These are phyloP conservation scores for Melanotaenia pygmaea DNA, from an alignment of 2,797 vertebrate species.

Conservation along the genomic window DNA sequence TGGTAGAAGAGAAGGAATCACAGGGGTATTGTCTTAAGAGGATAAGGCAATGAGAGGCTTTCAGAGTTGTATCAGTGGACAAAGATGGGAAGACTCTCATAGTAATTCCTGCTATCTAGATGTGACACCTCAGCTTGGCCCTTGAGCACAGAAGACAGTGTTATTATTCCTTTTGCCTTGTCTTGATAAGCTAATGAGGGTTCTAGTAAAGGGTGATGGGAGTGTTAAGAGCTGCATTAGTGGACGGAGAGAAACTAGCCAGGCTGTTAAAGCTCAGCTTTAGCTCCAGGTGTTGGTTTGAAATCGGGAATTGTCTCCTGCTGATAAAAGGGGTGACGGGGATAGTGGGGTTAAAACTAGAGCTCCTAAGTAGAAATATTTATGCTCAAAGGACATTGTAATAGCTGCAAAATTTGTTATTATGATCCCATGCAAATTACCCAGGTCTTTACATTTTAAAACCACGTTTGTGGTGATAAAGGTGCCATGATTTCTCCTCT, in stretches of 20 bases:
- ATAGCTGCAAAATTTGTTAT: background rate
- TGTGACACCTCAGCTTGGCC: slow-evolving; percentile 65
- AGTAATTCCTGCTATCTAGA: slow-evolving; percentile 67
- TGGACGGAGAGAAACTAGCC: slow-evolving; percentile 56
- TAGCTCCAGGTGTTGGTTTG: slow-evolving; percentile 39
- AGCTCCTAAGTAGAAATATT: slow-evolving; percentile 1
- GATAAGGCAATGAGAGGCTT: slow-evolving; percentile 73
- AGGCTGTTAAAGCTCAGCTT: slow-evolving; percentile 48
- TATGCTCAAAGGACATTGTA: background rate
- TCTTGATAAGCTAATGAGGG: slow-evolving; percentile 80
- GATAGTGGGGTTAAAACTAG: slow-evolving; percentile 16
- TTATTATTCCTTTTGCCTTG: slow-evolving; percentile 80
- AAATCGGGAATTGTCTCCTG: slow-evolving; percentile 27
- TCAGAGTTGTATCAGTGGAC: slow-evolving; percentile 62
- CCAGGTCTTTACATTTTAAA: background rate
- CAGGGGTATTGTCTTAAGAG: slow-evolving; percentile 73
- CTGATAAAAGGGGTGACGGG: slow-evolving; percentile 35
- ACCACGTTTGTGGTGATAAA: background rate
- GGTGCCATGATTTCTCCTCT: background rate
- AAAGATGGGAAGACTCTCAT: slow-evolving; percentile 43
- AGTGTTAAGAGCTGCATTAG: slow-evolving; percentile 71
- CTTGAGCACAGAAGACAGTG: slow-evolving; percentile 46
- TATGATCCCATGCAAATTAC: slow-evolving; percentile 3
- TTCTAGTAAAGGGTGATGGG: slow-evolving; percentile 62
- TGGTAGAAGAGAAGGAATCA: slow-evolving; percentile 41